These are phyloP conservation scores for Tenualosa ilisha DNA, from an alignment of 2,797 vertebrate species.

Conservation along the genomic window DNA sequence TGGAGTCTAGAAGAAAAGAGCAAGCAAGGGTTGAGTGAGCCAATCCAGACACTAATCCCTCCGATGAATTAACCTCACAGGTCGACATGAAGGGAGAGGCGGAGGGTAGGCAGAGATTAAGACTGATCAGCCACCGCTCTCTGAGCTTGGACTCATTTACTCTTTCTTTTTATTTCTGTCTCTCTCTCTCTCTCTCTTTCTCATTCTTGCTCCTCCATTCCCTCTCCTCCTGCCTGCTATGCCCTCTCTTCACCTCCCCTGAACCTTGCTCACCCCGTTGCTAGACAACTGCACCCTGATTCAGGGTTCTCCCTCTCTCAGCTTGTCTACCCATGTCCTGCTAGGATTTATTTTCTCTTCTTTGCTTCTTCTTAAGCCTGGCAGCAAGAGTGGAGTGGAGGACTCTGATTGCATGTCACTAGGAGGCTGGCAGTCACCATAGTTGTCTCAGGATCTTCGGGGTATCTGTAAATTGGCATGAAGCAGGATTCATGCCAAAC, in stretches of 20 bases:
- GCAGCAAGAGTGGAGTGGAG: background rate
- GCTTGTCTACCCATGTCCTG: background rate
- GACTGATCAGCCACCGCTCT: slow-evolving; percentile 34
- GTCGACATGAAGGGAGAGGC: slow-evolving; percentile 17
- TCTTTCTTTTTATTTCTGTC: slow-evolving; percentile 33
- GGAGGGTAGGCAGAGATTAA: slow-evolving; percentile 31
- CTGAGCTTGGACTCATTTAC: slow-evolving; percentile 5
- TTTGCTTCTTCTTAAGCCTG: background rate
- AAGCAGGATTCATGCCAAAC: background rate
- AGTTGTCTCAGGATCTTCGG: background rate
- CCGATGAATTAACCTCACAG: slow-evolving; percentile 26
- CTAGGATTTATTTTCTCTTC: background rate
- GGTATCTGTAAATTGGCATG: background rate
- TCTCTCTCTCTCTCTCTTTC: slow-evolving; percentile 30
- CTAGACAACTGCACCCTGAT: slow-evolving; percentile 38
- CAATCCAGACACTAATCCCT: slow-evolving; percentile 33
- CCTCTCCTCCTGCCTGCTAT: slow-evolving; percentile 21
- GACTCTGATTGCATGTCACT: background rate
- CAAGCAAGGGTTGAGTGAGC: background rate
- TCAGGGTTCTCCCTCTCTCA: background rate
- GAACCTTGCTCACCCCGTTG: slow-evolving; percentile 40
- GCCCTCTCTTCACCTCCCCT: slow-evolving; percentile 31
- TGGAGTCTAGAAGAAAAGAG: background rate
- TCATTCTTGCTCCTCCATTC: background rate
- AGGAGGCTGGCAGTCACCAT: background rate